Evolutionary conservation across 2,797 vertebrate genomes (phyloP), one percentile per base, ranked within the genome.

Genomic region (Gambusia yucatana): DNA sequence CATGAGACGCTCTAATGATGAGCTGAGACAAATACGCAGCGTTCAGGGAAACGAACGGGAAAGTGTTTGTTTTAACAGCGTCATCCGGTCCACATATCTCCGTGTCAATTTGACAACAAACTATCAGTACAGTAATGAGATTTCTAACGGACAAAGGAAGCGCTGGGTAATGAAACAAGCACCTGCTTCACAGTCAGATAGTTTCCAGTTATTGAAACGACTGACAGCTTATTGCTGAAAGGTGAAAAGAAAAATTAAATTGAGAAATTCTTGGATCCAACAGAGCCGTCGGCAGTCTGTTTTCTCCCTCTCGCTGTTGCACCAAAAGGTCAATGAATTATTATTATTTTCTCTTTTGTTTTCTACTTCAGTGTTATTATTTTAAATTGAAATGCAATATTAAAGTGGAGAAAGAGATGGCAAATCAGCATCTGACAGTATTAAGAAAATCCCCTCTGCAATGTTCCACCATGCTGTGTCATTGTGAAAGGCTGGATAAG

Each of bases 371-470:
- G 96, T 96, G 95, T 96, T 96, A 96, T 91, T 91, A 80, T 91
- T 92, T 93, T 85, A 81, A 94, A 94, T 94, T 94, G 90, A 95
- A 96, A 97, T 96, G 96, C 95, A 96, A 96, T 96, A 96, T 96
- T 94, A 94, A 94, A 94, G 91, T 88, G 91, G 93, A 93, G 93
- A 87, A 88, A 91, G 92, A 89, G 91, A 94, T 87, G 93, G 92
- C 91, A 91, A 88, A 93, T 93, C 90, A 94, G 95, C 94, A 92
- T 92, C 94, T 93, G 94, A 96, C 96, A 97, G 96, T 97, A 96
- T 97, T 97, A 96, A 86, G 86, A 88, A 89, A 92, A 92, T 86
- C 93, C 95, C 93, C 93, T 96, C 93, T 94, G 94, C 94, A 92
- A 95, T 95, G 95, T 96, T 96, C 93, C 93, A 92, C 90, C 89